phyloP scores from a whole-genome alignment of 2,113 vertebrate species.

The Nycticebus coucang region DNA sequence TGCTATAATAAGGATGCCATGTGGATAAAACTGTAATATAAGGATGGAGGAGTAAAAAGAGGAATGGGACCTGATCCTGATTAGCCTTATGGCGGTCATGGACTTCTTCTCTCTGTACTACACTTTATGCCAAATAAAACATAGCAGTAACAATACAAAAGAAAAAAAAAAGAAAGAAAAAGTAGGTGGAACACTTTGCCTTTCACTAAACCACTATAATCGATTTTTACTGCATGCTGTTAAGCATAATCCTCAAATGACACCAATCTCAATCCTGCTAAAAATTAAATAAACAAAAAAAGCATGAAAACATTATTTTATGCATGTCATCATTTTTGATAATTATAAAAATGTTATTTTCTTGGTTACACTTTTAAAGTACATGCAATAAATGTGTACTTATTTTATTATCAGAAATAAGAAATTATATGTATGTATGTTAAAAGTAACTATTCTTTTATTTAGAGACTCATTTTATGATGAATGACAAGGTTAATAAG shows the following conservation, averaged over 20 bases:
- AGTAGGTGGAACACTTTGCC: neutral
- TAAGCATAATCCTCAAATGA: neutral
- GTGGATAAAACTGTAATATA: neutral
- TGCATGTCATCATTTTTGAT: neutral
- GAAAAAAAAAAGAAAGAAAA: neutral
- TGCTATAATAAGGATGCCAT: neutral
- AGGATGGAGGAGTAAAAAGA: neutral
- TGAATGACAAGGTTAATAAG: neutral
- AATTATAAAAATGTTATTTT: neutral
- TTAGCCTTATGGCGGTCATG: neutral
- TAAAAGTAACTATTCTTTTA: neutral
- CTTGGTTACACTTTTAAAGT: neutral
- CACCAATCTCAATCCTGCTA: neutral
- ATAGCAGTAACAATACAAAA: neutral
- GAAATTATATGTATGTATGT: neutral
- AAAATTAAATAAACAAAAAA: neutral
- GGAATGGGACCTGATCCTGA: accelerated
- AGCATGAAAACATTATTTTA: neutral
- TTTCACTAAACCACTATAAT: neutral
- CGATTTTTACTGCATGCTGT: neutral
- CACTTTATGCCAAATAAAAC: neutral
- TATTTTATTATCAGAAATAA: constrained; percentile 1
- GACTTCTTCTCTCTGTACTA: neutral
- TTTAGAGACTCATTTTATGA: neutral
- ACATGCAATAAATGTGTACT: neutral